Evolutionary conservation across 2,113 vertebrate species (phyloP).

Genomic region (Charina bottae): DNA sequence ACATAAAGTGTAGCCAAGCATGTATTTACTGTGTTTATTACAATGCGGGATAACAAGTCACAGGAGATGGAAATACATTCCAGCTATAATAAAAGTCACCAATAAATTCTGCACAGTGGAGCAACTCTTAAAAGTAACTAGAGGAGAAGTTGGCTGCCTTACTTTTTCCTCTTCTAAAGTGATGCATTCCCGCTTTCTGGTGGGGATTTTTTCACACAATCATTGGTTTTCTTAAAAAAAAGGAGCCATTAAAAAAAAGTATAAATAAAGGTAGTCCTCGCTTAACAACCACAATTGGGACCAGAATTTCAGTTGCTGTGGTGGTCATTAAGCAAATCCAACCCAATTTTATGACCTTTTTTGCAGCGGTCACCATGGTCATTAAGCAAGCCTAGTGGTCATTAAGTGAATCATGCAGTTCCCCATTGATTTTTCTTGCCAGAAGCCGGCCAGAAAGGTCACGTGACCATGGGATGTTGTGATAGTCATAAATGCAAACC

Average conservation of each 20-base stretch:
- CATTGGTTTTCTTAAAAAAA: slow-evolving; percentile 35
- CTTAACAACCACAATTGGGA: too few species aligned
- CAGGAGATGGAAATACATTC: slow-evolving; percentile 49
- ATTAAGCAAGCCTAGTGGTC: too few species aligned
- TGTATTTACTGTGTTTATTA: slow-evolving; percentile 51
- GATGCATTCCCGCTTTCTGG: neutral
- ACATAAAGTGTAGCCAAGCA: slow-evolving; percentile 46
- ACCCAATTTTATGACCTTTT: too few species aligned
- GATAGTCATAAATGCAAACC: too few species aligned
- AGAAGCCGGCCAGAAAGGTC: too few species aligned
- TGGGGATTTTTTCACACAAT: neutral
- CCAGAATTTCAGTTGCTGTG: too few species aligned
- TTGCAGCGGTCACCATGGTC: too few species aligned
- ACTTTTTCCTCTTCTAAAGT: neutral
- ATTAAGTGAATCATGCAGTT: too few species aligned
- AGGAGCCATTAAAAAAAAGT: neutral
- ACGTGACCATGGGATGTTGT: too few species aligned
- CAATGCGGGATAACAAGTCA: slow-evolving; percentile 42
- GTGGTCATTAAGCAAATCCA: too few species aligned
- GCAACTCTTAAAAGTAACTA: slow-evolving; percentile 39
- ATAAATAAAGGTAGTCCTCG: too few species aligned
- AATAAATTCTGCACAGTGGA: slow-evolving; percentile 37
- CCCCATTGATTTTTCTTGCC: too few species aligned
- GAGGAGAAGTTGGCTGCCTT: slow-evolving; percentile 24
- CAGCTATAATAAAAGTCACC: slow-evolving; percentile 46